Base-by-base conservation (phyloP, 2,113 vertebrate species). In the Bombycilla garrulus region DNA sequence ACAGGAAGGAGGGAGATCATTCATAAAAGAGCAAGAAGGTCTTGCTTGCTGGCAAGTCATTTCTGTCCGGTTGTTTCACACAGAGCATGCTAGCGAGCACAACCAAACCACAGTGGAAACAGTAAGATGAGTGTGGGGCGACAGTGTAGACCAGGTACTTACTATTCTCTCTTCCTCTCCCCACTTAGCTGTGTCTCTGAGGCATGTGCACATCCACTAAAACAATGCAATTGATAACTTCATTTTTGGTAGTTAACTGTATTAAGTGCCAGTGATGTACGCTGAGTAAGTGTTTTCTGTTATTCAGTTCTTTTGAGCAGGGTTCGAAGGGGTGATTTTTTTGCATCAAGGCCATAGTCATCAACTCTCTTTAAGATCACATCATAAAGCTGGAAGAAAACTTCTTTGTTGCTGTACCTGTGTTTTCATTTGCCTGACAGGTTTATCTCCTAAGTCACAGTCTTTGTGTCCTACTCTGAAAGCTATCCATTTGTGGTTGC, bases 11-110 rank as follows among this genome's bases (percentile, higher is more conserved):
- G 15, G 12, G 60, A 70, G 64, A 88, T 78, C 92, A 93, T 95
- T 95, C 93, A 93, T 92, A 83, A 90, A 92, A 86, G 85, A 92
- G 76, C 85, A 88, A 70, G 31, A 47, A 82, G 79, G 84, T 81
- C 65, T 90, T 14, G 2, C 51, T 88, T 66, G 23, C 71, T 92
- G 88, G 15, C 38, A 67, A 91, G 56, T 83, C 0, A 71, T 67
- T 90, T 90, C 76, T 96, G 74, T 91, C 71, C 54, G 0, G 1
- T 33, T 40, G 67, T 80, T 77, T 90, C 74, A 31, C 45, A 22
- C 31, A n/a, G 58, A 42, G 24, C 2, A 1, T 51, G 44, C 56
- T 62, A 56, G 71, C 71, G 47, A 90, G 60, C 79, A 81, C 60
- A 93, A 42, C 79, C 65, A 90, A 79, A 92, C 67, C 45, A 0